A percentile compares a stretch with the other conserved stretches of the same genome.
These are phyloP conservation scores for Piezodorus guildinii DNA, from an alignment of 1,140 invertebrate species.

Conservation along the genomic window DNA sequence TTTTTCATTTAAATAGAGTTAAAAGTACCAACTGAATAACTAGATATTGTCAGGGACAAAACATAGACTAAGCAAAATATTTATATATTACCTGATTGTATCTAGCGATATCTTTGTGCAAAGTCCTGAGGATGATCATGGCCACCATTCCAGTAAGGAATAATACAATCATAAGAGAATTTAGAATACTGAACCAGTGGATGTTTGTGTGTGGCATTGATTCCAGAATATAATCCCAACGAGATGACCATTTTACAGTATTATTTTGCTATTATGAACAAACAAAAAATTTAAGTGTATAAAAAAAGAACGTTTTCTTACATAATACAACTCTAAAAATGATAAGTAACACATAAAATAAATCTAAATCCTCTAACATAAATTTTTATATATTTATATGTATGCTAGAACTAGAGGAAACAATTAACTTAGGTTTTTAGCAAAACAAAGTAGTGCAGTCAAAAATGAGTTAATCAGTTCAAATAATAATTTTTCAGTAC, in stretches of 20 bases:
- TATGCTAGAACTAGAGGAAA: no score
- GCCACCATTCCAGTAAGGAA: slow-evolving; percentile 97
- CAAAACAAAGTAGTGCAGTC: no score
- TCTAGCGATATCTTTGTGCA: slow-evolving; percentile 96
- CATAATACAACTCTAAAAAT: background rate
- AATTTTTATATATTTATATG: no score
- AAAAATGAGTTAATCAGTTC: no score
- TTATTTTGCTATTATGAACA: slow-evolving; percentile 49
- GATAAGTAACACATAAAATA: background rate
- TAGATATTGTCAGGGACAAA: background rate
- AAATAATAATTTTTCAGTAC: slow-evolving; percentile 22
- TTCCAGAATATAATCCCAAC: slow-evolving; percentile 98
- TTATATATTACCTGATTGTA: slow-evolving; percentile 70
- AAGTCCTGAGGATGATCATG: slow-evolving; percentile 93
- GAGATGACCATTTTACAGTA: slow-evolving; percentile 90
- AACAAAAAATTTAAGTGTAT: no score
- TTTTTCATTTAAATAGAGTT: no score
- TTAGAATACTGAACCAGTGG: slow-evolving; percentile 95
- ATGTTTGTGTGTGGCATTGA: slow-evolving; percentile 98
- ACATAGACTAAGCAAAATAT: background rate
- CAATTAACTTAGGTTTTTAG: no score
- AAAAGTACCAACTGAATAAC: no score
- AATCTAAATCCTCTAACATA: no score
- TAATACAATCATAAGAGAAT: slow-evolving; percentile 78
- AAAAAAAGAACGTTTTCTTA: no score